Conservation (phyloP, 2,113 vertebrate species). For the Cromileptes altivelis region DNA sequence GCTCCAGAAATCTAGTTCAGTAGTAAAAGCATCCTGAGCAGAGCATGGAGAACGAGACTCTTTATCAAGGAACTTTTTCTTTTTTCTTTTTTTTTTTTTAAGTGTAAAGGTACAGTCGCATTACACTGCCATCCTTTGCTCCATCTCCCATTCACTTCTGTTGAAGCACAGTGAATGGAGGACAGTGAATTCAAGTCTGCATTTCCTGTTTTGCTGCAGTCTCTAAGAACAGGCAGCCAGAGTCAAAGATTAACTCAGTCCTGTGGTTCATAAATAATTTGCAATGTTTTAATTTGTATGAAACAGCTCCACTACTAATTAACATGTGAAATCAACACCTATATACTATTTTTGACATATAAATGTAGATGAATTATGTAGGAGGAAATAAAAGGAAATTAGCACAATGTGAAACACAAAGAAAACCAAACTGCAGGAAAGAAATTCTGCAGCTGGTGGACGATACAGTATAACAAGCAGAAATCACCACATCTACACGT, state of each 20-base stretch:
- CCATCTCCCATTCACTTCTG: background rate
- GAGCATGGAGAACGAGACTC: background rate
- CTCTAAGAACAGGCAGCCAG: background rate
- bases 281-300: background rate
- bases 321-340: background rate
- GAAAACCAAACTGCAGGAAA: background rate
- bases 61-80: background rate
- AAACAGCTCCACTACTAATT: background rate
- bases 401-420: background rate
- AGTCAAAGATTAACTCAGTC: too few species aligned
- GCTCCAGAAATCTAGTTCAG: background rate
- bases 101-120: background rate
- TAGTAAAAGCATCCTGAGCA: background rate
- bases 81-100: too few species aligned
- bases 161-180: background rate
- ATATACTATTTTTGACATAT: background rate
- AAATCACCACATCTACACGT: background rate
- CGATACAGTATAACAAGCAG: background rate
- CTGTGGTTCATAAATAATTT: too few species aligned
- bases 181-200: background rate
- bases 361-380: background rate
- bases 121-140: background rate
- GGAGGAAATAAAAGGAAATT: background rate
- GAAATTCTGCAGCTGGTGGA: background rate
- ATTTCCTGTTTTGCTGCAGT: background rate